Percentiles rank a stretch among this genome's conserved stretches.
Conservation (phyloP, 2,113 vertebrate species). For the Acanthochromis polyacanthus region DNA sequence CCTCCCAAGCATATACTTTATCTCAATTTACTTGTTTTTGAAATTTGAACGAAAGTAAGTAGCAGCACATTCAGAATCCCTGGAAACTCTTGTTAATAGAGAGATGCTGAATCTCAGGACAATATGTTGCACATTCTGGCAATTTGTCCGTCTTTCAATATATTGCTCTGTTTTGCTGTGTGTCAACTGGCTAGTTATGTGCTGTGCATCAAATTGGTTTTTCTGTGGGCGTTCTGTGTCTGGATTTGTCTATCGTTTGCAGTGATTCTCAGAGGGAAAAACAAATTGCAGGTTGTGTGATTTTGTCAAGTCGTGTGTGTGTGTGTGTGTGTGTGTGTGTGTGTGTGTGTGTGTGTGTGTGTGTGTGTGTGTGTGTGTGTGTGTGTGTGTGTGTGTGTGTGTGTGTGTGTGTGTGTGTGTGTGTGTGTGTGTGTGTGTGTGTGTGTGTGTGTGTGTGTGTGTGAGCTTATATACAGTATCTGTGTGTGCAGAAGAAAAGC, state of each 20-base stretch:
- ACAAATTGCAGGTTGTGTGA: constrained; percentile 33
- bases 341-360: constrained; percentile 6
- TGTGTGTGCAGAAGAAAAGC: constrained; percentile 16
- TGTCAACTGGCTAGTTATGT: background rate
- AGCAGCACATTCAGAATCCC: no score
- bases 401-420: background rate
- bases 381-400: constrained; percentile 7
- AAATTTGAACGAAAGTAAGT: no score
- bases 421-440: constrained; percentile 6
- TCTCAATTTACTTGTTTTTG: no score
- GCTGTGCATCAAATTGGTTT: background rate
- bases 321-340: background rate
- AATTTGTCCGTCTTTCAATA: background rate
- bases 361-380: constrained; percentile 8
- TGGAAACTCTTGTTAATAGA: no score
- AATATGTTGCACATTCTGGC: background rate
- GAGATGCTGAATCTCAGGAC: background rate
- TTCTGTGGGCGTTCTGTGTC: background rate
- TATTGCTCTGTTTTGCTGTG: background rate
- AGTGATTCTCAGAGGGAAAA: constrained; percentile 23
- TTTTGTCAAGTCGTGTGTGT: constrained; percentile 39
- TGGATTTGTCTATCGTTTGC: constrained; percentile 27
- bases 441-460: constrained; percentile 11
- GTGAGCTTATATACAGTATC: background rate
- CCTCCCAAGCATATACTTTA: no score